These are phyloP conservation scores for Gadopsis bispinosus DNA, from an alignment of 2,797 vertebrate species.

Conservation along the genomic window DNA sequence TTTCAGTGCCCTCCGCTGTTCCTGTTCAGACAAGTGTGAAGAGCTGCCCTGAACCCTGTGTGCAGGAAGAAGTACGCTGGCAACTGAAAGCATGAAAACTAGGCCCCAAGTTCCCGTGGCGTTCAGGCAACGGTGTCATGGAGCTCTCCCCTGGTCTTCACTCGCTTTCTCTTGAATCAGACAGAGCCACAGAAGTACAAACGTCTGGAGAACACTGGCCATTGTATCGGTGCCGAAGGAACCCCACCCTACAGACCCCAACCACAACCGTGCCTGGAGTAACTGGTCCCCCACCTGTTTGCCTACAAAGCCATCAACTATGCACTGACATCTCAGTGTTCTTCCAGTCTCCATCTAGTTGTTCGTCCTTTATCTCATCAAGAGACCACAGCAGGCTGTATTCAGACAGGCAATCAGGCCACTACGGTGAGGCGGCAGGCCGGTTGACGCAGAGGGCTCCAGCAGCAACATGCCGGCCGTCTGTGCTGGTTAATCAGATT, in stretches of 20 bases:
- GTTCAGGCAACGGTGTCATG: background rate
- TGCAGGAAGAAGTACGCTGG: slow-evolving; percentile 30
- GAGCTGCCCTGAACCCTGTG: slow-evolving; percentile 16
- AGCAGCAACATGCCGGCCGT: background rate
- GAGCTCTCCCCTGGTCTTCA: background rate
- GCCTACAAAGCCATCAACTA: background rate
- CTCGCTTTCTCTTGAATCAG: background rate
- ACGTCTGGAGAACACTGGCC: background rate
- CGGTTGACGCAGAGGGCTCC: background rate
- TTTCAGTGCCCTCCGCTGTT: slow-evolving; percentile 13
- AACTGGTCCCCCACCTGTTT: slow-evolving; percentile 1
- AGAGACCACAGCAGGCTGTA: background rate
- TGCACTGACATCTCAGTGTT: background rate
- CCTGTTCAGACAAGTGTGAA: slow-evolving; percentile 14
- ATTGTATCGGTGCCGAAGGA: background rate
- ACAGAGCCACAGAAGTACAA: background rate
- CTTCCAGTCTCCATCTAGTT: background rate
- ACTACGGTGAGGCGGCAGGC: background rate
- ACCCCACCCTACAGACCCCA: slow-evolving; percentile 3
- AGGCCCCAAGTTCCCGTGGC: background rate
- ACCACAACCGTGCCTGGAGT: slow-evolving; percentile 4
- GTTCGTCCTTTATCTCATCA: background rate
- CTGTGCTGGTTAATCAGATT: background rate
- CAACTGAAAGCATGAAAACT: slow-evolving; percentile 32
- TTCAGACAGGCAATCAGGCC: background rate